Evolutionary conservation across 2,888 invertebrate species (phyloP).

Genomic region (Palloptera scutellata): DNA sequence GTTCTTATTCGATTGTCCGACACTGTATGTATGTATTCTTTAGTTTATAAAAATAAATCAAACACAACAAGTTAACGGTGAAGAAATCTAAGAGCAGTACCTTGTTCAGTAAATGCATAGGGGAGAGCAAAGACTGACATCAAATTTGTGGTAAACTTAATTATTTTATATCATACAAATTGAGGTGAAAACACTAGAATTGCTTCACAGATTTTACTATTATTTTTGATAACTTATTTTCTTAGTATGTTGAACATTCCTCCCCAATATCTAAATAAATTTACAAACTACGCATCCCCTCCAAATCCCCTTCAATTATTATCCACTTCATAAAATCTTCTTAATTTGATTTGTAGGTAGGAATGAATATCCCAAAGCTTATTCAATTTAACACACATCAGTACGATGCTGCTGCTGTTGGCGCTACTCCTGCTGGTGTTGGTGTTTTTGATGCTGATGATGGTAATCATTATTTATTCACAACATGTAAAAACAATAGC

Average conservation of each 20-base stretch:
- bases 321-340: conserved; percentile 51
- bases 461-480: conserved; percentile 61
- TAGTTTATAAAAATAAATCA: no score
- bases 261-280: background rate
- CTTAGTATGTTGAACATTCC: background rate
- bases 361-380: conserved; percentile 61
- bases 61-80: no score
- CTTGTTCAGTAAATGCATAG: no score
- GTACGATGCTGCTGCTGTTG: background rate
- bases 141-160: no score
- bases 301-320: background rate
- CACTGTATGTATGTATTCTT: no score
- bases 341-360: conserved; percentile 59
- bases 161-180: no score
- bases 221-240: background rate
- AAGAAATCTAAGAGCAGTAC: no score
- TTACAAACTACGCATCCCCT: background rate
- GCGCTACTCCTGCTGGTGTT: no score
- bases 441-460: background rate
- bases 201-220: conserved; percentile 5
- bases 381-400: conserved; percentile 55
- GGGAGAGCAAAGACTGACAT: no score
- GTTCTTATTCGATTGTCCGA: no score
- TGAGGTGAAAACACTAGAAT: no score
- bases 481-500: conserved; percentile 60